Conservation (phyloP, 2,888 invertebrate genomes). For the Dicranocentrus wangi region DNA sequence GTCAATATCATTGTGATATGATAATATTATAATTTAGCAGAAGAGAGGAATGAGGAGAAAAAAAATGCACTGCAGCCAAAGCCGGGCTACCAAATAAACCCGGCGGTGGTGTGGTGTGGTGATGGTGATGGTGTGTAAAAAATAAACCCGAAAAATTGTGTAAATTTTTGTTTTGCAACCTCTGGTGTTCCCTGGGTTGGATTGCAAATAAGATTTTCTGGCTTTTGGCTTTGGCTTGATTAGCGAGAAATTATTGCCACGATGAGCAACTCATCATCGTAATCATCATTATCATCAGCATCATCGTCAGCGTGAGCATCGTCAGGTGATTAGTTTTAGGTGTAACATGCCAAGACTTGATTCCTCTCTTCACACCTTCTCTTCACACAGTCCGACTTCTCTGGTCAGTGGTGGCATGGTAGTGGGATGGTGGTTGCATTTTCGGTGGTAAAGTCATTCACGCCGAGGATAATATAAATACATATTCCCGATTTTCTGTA, state of each 20-base stretch:
- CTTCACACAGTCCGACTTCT: neutral
- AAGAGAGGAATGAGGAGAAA: neutral
- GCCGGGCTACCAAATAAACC: no score
- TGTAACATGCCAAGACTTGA: slow-evolving; percentile 32
- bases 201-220: neutral
- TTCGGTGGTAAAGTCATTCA: no score
- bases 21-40: slow-evolving; percentile 44
- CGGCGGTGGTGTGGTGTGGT: no score
- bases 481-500: no score
- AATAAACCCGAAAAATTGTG: no score
- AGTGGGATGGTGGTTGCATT: no score
- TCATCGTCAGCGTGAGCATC: neutral
- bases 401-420: no score
- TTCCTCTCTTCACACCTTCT: slow-evolving; percentile 26
- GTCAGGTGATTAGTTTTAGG: slow-evolving; percentile 25
- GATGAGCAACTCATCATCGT: slow-evolving; percentile 64
- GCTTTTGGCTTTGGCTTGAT: slow-evolving; percentile 44
- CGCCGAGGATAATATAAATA: no score
- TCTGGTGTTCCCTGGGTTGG: no score
- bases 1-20: slow-evolving; percentile 51
- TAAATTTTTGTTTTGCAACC: no score
- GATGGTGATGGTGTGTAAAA: no score
- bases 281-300: slow-evolving; percentile 57
- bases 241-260: slow-evolving; percentile 64
- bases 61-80: neutral